phyloP scores from a whole-genome alignment of 2,113 vertebrate species.

The Ginglymostoma cirratum region DNA sequence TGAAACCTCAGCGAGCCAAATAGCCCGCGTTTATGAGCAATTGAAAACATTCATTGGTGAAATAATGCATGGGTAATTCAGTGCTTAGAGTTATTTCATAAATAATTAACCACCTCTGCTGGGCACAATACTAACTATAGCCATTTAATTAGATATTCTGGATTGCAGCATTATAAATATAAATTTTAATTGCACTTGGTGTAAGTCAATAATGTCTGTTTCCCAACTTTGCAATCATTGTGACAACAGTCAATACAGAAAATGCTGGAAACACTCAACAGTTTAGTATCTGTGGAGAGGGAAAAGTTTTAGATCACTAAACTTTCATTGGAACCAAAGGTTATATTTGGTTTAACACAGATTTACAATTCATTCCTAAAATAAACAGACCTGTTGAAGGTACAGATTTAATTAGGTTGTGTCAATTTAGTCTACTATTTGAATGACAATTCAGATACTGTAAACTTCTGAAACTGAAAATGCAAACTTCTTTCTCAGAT shows the following conservation, averaged over 20 bases:
- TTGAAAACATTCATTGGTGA: neutral
- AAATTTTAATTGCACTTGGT: neutral
- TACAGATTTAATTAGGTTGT: neutral
- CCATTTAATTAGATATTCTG: neutral
- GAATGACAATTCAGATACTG: neutral
- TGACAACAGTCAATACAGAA: neutral
- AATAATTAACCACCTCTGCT: neutral
- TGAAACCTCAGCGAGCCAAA: neutral
- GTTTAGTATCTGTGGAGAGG: neutral
- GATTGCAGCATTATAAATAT: neutral
- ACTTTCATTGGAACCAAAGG: neutral
- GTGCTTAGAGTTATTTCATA: neutral
- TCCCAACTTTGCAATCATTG: neutral
- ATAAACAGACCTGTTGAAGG: neutral
- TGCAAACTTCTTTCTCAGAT: slow-evolving; percentile 31
- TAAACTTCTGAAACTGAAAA: neutral
- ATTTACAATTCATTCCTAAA: neutral
- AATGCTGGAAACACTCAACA: neutral
- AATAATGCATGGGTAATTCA: neutral
- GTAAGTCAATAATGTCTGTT: neutral
- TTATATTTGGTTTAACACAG: neutral
- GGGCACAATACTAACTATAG: neutral
- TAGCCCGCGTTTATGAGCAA: neutral
- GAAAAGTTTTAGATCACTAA: neutral
- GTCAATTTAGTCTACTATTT: neutral